A percentile compares a stretch with the other conserved stretches of the same genome.
Conservation (phyloP, 1,140 invertebrate genomes). For the Diplogasteroides magnus region DNA sequence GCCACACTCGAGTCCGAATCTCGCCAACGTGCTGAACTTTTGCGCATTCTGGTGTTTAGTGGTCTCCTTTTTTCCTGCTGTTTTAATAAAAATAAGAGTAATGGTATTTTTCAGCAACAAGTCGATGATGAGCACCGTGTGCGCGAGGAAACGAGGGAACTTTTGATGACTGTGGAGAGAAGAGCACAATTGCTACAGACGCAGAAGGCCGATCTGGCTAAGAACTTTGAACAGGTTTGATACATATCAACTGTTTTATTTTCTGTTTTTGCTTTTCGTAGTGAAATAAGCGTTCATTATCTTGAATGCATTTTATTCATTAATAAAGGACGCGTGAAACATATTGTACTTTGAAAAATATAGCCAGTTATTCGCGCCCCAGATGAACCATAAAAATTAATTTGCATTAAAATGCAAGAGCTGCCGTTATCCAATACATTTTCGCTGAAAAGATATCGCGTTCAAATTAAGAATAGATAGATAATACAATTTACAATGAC, state of each 20-base stretch:
- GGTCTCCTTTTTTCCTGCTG: background rate
- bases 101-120: conserved; percentile 8
- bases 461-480: too few species aligned
- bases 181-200: conserved; percentile 70
- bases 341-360: too few species aligned
- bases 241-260: conserved; percentile 8
- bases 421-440: too few species aligned
- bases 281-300: too few species aligned
- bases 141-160: conserved; percentile 79
- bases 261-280: conserved; percentile 6
- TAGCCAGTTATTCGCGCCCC: too few species aligned
- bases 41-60: conserved; percentile 87
- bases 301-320: too few species aligned
- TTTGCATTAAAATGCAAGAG: too few species aligned
- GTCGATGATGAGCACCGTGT: conserved; percentile 89
- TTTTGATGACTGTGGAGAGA: conserved; percentile 90
- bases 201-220: conserved; percentile 48
- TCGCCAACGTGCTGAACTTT: conserved; percentile 95
- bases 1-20: conserved; percentile 96
- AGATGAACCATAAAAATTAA: too few species aligned
- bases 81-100: too few species aligned
- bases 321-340: too few species aligned
- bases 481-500: too few species aligned
- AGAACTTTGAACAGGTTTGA: conserved; percentile 42
- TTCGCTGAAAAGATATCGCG: too few species aligned